Evolutionary conservation across 1,140 invertebrate species (phyloP).

Genomic region (Thaumetopoea pityocampa): DNA sequence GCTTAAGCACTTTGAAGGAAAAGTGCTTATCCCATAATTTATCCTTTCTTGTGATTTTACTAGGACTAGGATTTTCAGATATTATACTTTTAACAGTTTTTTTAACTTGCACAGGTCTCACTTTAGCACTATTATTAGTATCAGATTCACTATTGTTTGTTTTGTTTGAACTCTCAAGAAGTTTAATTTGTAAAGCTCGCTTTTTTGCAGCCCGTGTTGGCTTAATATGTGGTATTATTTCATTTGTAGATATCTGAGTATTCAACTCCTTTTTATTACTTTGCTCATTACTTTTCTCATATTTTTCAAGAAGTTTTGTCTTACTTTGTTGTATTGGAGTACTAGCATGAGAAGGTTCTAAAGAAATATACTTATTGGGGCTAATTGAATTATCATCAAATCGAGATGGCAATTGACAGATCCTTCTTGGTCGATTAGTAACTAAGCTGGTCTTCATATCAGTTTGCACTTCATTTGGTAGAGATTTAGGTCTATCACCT

Average conservation of each 20-base stretch:
- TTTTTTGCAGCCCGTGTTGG: too few relatives aligned
- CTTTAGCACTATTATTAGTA: constrained; percentile 17
- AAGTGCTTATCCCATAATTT: constrained; percentile 24
- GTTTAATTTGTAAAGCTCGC: too few relatives aligned
- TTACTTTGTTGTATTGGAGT: constrained; percentile 41
- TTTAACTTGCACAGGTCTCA: too few relatives aligned
- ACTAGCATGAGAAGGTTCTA: constrained; percentile 49
- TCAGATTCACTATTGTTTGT: constrained; percentile 16
- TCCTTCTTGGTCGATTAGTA: constrained; percentile 42
- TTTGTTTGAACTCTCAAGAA: too few relatives aligned
- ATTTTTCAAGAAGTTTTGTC: constrained; percentile 11
- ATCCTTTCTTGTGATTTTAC: too few relatives aligned
- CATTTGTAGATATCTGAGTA: too few relatives aligned
- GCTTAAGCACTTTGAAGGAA: constrained; percentile 43
- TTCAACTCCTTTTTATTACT: too few relatives aligned
- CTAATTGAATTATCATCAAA: constrained; percentile 51
- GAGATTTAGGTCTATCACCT: constrained; percentile 2
- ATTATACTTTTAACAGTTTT: too few relatives aligned
- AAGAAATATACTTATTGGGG: constrained; percentile 46
- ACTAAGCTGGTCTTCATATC: constrained; percentile 32
- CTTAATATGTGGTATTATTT: too few relatives aligned
- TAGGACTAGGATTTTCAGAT: too few relatives aligned
- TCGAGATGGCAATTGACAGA: constrained; percentile 46
- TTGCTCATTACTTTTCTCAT: too few relatives aligned
- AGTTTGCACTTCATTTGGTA: constrained; percentile 31